A percentile compares a stretch with the other conserved stretches of the same genome.
phyloP scores from a whole-genome alignment of 1,140 invertebrate species.

The Monochamus saltuarius region DNA sequence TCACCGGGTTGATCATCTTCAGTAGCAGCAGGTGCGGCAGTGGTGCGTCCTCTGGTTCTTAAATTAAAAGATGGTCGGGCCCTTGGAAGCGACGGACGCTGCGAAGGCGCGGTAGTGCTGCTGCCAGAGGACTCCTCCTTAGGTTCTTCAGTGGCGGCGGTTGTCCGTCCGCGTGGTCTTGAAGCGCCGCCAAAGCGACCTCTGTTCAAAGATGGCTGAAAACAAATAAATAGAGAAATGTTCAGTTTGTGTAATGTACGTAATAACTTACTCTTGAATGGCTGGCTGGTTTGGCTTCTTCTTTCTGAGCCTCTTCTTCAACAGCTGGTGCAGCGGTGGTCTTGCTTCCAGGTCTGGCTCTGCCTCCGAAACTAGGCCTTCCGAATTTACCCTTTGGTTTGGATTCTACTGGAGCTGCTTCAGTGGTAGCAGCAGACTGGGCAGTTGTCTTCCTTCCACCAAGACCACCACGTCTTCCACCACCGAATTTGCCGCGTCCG shows the following conservation, averaged over 20 bases:
- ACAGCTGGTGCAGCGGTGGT: conserved; percentile 41
- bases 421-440: conserved; percentile 33
- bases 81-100: conserved; percentile 49
- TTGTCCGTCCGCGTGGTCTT: conserved; percentile 36
- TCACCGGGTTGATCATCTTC: conserved; percentile 22
- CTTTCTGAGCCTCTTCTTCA: conserved; percentile 49
- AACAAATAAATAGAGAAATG: conserved; percentile 8
- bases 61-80: conserved; percentile 59
- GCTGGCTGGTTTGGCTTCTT: conserved; percentile 53
- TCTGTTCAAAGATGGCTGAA: conserved; percentile 10
- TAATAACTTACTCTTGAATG: conserved; percentile 36
- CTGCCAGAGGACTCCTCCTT: conserved; percentile 25
- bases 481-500: conserved; percentile 43
- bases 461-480: conserved; percentile 23
- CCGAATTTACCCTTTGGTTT: conserved; percentile 44
- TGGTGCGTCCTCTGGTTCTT: conserved; percentile 53
- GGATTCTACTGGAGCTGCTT: conserved; percentile 30
- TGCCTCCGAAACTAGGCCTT: conserved; percentile 41
- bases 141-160: conserved; percentile 35
- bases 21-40: conserved; percentile 33
- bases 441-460: conserved; percentile 23
- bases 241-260: not conserved
- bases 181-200: conserved; percentile 41
- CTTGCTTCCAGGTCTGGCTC: conserved; percentile 26
- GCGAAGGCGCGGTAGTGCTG: conserved; percentile 35